Evolutionary conservation across 2,888 invertebrate species (phyloP).

Genomic region (Pogonocherus hispidulus): DNA sequence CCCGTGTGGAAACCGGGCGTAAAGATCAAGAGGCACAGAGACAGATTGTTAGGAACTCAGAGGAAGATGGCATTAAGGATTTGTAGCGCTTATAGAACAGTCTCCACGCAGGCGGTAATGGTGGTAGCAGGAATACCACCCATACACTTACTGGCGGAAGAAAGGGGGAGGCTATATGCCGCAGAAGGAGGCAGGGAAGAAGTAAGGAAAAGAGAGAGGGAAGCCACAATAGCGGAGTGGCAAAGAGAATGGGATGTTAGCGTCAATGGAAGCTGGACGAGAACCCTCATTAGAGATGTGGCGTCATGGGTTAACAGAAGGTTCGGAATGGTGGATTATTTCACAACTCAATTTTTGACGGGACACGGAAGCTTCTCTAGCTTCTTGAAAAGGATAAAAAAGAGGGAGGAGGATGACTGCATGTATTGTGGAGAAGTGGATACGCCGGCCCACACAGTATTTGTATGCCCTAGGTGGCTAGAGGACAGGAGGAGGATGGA

Average conservation of each 20-base stretch:
- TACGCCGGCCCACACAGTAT: constrained; percentile 28
- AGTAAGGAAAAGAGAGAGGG: background rate
- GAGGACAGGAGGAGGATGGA: background rate
- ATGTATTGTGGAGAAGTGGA: constrained; percentile 19
- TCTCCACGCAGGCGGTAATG: constrained; percentile 29
- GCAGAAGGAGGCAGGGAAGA: background rate
- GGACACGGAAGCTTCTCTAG: constrained; percentile 29
- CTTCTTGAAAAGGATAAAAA: constrained; percentile 30
- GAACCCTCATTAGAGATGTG: constrained; percentile 25
- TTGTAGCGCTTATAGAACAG: constrained; percentile 34
- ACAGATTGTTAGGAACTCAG: constrained; percentile 14
- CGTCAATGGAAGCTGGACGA: constrained; percentile 12
- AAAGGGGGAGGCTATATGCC: background rate
- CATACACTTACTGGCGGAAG: constrained; percentile 27
- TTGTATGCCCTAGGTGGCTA: background rate
- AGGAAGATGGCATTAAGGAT: constrained; percentile 18
- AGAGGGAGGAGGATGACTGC: constrained; percentile 1
- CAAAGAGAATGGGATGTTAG: background rate
- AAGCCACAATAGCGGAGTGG: background rate
- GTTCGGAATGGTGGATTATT: constrained; percentile 16
- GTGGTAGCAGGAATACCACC: constrained; percentile 34
- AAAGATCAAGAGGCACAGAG: constrained; percentile 4
- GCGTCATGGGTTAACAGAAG: constrained; percentile 14
- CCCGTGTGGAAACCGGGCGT: no score
- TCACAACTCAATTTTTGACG: constrained; percentile 22